Percentiles rank a stretch among this genome's conserved stretches.
Conservation (phyloP, 2,888 invertebrate species). For the Hedya salicella region DNA sequence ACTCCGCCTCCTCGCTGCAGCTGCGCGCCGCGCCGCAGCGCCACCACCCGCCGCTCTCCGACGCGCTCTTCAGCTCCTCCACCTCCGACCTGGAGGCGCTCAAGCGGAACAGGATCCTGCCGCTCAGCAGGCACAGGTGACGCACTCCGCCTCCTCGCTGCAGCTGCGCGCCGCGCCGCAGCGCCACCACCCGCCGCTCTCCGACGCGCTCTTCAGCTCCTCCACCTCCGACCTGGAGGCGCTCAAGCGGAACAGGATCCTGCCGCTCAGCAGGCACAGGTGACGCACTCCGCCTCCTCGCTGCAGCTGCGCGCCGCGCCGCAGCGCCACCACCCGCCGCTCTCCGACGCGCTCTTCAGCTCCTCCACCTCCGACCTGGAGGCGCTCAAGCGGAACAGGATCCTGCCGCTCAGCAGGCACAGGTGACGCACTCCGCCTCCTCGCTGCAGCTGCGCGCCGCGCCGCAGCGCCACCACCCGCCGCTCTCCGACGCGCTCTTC, state of each 20-base stretch:
- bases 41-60: too few species aligned
- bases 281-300: slow-evolving; percentile 33
- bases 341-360: slow-evolving; percentile 57
- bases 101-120: not conserved
- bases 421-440: not conserved
- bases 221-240: too few species aligned
- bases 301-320: slow-evolving; percentile 33
- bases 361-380: slow-evolving; percentile 73
- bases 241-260: not conserved
- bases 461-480: too few species aligned
- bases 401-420: slow-evolving; percentile 25
- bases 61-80: too few species aligned
- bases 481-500: too few species aligned
- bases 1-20: too few species aligned
- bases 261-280: slow-evolving; percentile 8
- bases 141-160: too few species aligned
- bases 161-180: too few species aligned
- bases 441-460: too few species aligned
- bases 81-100: too few species aligned
- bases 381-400: slow-evolving; percentile 59
- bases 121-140: slow-evolving; percentile 6
- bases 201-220: too few species aligned
- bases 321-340: slow-evolving; percentile 11
- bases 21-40: too few species aligned
- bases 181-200: not conserved